phyloP scores from a whole-genome alignment of 2,797 vertebrate genomes.

The Siniperca obscura region DNA sequence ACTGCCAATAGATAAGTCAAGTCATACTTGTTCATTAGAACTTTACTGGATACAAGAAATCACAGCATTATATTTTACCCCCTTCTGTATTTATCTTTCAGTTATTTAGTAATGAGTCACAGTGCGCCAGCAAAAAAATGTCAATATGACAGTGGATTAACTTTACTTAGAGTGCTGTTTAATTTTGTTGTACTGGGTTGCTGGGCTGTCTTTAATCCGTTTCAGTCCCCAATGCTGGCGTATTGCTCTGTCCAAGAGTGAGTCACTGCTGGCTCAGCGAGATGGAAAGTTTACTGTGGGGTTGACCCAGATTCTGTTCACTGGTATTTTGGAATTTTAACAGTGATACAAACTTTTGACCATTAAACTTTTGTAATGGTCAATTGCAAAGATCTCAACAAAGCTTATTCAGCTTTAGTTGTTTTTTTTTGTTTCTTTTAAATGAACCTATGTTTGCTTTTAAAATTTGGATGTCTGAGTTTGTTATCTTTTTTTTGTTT shows the following conservation, averaged over 20 bases:
- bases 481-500: not conserved
- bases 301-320: conserved; percentile 75
- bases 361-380: conserved; percentile 12
- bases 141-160: conserved; percentile 29
- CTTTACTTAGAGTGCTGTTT: conserved; percentile 38
- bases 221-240: conserved; percentile 67
- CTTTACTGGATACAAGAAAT: not conserved
- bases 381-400: not conserved
- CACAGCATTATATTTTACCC: not conserved
- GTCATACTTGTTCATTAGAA: not conserved
- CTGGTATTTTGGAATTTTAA: conserved; percentile 56
- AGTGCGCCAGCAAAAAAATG: not conserved
- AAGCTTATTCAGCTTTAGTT: not conserved
- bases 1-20: not conserved
- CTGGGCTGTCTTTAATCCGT: conserved; percentile 66
- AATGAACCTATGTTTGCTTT: not conserved
- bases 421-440: not conserved
- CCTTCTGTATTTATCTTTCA: not conserved
- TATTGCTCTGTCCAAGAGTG: conserved; percentile 62
- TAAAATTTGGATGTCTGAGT: not conserved
- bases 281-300: conserved; percentile 74
- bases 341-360: conserved; percentile 13
- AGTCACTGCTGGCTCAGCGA: conserved; percentile 75
- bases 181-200: conserved; percentile 59
- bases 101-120: not conserved